Conservation (phyloP, 2,797 vertebrate species). For the Sitta carolinensis region DNA sequence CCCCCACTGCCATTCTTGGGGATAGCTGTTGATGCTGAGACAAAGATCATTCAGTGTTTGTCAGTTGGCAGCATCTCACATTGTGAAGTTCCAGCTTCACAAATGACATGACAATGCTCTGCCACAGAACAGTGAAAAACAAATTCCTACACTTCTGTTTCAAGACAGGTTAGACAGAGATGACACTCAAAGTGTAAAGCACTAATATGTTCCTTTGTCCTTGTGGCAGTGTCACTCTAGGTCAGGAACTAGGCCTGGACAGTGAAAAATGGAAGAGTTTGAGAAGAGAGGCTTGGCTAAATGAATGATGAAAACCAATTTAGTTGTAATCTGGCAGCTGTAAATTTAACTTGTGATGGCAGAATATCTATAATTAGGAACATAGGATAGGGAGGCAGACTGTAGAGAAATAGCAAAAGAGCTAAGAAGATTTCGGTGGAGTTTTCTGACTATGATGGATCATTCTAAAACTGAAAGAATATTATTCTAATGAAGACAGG, state of each 20-base stretch:
- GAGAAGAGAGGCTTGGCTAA: background rate
- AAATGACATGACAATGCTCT: background rate
- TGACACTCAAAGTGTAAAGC: background rate
- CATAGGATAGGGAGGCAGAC: background rate
- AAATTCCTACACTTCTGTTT: background rate
- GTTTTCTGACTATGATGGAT: background rate
- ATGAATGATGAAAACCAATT: slow-evolving; percentile 9
- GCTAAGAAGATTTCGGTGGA: background rate
- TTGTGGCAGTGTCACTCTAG: background rate
- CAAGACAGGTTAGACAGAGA: background rate
- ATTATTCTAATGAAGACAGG: background rate
- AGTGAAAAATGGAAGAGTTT: background rate
- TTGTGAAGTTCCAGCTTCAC: background rate
- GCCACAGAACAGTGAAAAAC: background rate
- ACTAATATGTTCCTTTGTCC: background rate
- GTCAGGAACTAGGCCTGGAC: background rate
- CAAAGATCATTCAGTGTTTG: background rate
- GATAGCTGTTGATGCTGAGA: background rate
- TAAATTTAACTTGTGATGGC: slow-evolving; percentile 8
- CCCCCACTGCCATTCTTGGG: accelerated
- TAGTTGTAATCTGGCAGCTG: background rate
- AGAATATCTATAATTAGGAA: slow-evolving; percentile 33
- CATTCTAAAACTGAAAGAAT: slow-evolving; percentile 54
- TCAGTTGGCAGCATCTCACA: background rate
- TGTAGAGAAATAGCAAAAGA: slow-evolving; percentile 25